A percentile compares a stretch with the other conserved stretches of the same genome.
phyloP scores from a whole-genome alignment of 2,113 vertebrate species.

The Sturnira hondurensis region DNA sequence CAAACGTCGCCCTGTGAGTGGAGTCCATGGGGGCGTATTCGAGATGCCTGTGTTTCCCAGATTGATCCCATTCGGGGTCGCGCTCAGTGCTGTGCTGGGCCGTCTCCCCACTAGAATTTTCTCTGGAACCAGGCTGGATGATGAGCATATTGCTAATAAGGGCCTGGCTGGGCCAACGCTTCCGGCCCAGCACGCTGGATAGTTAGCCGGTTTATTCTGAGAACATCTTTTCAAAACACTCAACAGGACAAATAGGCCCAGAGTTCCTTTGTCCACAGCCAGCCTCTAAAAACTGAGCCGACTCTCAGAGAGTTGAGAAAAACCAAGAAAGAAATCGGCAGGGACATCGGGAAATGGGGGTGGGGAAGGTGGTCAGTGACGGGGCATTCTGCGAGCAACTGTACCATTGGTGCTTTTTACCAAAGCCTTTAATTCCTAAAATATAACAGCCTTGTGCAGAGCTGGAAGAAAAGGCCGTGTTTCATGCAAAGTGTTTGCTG shows the following conservation, averaged over 20 bases:
- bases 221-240: slow-evolving; percentile 71
- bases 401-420: background rate
- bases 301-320: slow-evolving; percentile 22
- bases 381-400: background rate
- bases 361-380: background rate
- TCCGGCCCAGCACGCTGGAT: slow-evolving; percentile 46
- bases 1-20: background rate
- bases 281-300: slow-evolving; percentile 41
- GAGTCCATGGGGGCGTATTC: background rate
- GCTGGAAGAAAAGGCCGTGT: background rate
- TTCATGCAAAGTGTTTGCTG: background rate
- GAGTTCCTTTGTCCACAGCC: slow-evolving; percentile 58
- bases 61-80: background rate
- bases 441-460: slow-evolving; percentile 35
- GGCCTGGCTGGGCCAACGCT: slow-evolving; percentile 42
- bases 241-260: slow-evolving; percentile 55
- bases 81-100: background rate
- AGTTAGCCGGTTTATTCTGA: slow-evolving; percentile 66
- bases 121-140: background rate
- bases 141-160: background rate
- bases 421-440: slow-evolving; percentile 52
- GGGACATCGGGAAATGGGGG: background rate
- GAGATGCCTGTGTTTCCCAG: background rate
- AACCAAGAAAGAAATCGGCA: background rate
- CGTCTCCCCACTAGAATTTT: background rate